Percentiles rank a stretch among this genome's conserved stretches.
Conservation (phyloP, 2,113 vertebrate genomes). For the Delphinus delphis region DNA sequence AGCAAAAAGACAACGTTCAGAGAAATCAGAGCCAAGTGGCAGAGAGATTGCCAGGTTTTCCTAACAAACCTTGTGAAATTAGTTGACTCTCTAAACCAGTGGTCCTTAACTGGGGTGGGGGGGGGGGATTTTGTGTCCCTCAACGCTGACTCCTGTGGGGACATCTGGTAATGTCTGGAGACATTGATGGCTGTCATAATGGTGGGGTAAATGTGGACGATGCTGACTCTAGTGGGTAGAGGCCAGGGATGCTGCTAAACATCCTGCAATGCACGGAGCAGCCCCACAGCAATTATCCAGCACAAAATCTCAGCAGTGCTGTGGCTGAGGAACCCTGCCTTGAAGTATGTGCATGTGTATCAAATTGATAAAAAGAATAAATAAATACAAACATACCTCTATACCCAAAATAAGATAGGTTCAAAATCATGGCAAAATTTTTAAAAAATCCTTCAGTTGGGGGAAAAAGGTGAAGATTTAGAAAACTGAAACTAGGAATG, state of each 20-base stretch:
- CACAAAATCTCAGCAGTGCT: neutral
- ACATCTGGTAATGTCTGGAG: neutral
- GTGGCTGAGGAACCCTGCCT: neutral
- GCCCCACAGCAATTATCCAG: neutral
- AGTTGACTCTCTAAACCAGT: neutral
- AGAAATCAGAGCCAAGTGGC: neutral
- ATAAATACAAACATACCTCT: neutral
- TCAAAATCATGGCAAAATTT: neutral
- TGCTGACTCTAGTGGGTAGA: neutral
- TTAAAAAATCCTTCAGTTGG: neutral
- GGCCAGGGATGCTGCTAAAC: neutral
- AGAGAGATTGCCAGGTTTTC: neutral
- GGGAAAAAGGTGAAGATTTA: neutral
- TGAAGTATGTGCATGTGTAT: neutral
- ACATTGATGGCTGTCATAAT: neutral
- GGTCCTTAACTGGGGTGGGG: neutral
- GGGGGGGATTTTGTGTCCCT: neutral
- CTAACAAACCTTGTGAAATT: neutral
- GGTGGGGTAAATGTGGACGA: fast-evolving
- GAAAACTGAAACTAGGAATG: neutral
- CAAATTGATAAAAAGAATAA: neutral
- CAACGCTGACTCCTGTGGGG: fast-evolving
- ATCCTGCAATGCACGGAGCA: neutral
- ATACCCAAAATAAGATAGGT: neutral
- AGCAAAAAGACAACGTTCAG: neutral